Evolutionary conservation across 2,888 invertebrate genomes (phyloP), one percentile per base, ranked within the genome.

Genomic region (Xestia rhomboidea): DNA sequence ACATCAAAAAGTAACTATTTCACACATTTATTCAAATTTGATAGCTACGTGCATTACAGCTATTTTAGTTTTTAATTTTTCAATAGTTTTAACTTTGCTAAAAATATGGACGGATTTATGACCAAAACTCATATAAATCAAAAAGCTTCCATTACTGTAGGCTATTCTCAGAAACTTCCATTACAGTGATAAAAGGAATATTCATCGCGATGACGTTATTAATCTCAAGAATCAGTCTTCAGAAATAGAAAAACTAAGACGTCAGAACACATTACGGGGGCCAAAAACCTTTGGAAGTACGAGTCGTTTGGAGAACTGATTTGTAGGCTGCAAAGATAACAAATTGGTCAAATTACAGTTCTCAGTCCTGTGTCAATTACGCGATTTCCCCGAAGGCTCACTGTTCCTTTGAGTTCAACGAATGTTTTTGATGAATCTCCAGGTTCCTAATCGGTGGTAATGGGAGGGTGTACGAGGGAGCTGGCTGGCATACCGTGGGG

Each of bases 401-500:
- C 34, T 68, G 68, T 77, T 73, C 38, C 18, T 63, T 34, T 46
- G 76, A 78, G 74, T 70, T 79, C 24, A 68, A 68, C 34, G 11
- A 73, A 73, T 74, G 62, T 76, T 77, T 87, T 91, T 77, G 63
- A 75, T 67, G 60, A 57, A 64, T 54, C 91, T 30, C 21, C 76
- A 97, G 97, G 79, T 97, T 97, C 88, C 73, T 97, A 72, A 94
- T 97, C 70, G 97, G 97, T 3, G 97, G 97, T 2, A 97, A 97
- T 89, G 97, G 97, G 1, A 96, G 95, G 76, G 93, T 97, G 30
- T 97, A 97, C 78, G 97, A 97, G 92, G 97, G 97, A 13, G 94
- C 95, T 1, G 97, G 97, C 0, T 97, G 97, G 97, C 93, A 84
- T 1, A 81, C 91, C 79, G 95, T 97, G 24, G 97, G 97, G 0